phyloP scores from a whole-genome alignment of 2,888 invertebrate species.

The Plutella xylostella region DNA sequence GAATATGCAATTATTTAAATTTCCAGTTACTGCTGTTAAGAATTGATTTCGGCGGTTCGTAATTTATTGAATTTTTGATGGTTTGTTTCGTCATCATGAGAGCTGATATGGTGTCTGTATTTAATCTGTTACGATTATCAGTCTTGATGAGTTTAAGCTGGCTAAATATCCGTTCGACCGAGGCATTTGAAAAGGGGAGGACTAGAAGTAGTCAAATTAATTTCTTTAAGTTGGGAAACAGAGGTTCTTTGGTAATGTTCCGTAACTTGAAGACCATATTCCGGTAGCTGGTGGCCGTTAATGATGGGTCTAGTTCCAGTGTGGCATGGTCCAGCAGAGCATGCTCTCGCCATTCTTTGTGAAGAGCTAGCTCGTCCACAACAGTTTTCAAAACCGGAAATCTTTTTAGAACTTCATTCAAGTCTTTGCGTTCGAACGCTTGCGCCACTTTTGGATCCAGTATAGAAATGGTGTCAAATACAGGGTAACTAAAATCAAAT shows the following conservation, averaged over 20 bases:
- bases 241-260: neutral
- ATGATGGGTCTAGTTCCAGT: neutral
- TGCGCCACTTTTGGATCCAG: neutral
- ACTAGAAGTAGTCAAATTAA: neutral
- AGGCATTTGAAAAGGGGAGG: neutral
- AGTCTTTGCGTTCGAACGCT: neutral
- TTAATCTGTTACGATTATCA: neutral
- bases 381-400: neutral
- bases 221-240: neutral
- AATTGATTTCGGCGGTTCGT: neutral
- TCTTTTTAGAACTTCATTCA: neutral
- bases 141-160: conserved; percentile 1
- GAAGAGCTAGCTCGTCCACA: neutral
- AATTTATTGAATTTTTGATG: neutral
- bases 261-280: conserved; percentile 1
- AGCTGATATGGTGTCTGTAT: neutral
- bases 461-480: neutral
- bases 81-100: neutral
- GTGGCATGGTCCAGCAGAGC: neutral
- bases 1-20: neutral
- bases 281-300: neutral
- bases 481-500: conserved; percentile 1
- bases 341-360: neutral
- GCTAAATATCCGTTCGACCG: conserved; percentile 1
- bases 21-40: neutral